These are phyloP conservation scores for Folsomia candida DNA, from an alignment of 2,888 invertebrate genomes.

Conservation along the genomic window DNA sequence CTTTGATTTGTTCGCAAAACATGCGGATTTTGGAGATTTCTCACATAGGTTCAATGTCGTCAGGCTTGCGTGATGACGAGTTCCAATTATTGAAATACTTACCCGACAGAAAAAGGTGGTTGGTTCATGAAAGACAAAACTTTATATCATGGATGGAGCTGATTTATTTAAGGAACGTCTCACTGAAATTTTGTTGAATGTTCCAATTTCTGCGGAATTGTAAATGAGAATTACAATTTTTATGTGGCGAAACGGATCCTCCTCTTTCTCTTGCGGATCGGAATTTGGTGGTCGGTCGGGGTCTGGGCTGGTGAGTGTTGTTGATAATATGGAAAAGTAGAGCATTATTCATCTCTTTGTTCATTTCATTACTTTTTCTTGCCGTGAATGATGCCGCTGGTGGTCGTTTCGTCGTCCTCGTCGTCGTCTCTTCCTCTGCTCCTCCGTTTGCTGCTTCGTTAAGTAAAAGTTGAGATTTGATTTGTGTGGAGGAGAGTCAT, in stretches of 20 bases:
- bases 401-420: neutral
- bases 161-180: neutral
- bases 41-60: no score
- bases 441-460: slow-evolving; percentile 21
- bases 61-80: no score
- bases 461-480: slow-evolving; percentile 27
- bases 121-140: no score
- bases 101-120: no score
- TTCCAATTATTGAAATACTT: no score
- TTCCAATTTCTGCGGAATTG: no score
- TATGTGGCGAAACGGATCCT: neutral
- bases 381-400: neutral
- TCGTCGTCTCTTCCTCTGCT: neutral
- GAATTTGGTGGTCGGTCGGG: neutral
- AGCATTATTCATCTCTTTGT: neutral
- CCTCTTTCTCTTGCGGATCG: neutral
- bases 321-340: no score
- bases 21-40: no score
- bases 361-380: neutral
- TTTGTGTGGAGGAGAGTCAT: slow-evolving; percentile 48
- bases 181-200: neutral
- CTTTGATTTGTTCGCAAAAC: no score
- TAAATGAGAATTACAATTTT: neutral
- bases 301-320: no score
- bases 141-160: no score